Conservation (phyloP, 2,113 vertebrate genomes). For the Chiloscyllium plagiosum region DNA sequence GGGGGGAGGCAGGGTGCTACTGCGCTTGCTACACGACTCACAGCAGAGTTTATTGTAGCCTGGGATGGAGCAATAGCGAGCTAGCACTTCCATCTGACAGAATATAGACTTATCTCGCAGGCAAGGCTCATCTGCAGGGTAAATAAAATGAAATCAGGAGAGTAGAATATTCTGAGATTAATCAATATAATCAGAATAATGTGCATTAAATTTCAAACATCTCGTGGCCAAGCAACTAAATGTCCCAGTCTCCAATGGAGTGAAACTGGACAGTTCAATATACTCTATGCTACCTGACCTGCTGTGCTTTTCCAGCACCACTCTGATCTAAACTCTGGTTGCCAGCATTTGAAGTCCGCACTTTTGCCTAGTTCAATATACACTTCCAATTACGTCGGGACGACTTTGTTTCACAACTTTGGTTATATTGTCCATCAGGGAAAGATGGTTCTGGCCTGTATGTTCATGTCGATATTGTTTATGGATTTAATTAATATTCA, state of each 20-base stretch:
- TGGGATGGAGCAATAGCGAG: constrained; percentile 90
- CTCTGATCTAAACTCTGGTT: too few relatives aligned
- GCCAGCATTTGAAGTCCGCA: too few relatives aligned
- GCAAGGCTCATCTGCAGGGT: constrained; percentile 78
- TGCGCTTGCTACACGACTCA: constrained; percentile 74
- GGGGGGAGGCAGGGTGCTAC: constrained; percentile 50
- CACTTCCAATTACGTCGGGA: not conserved
- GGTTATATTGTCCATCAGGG: not conserved
- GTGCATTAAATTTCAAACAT: not conserved
- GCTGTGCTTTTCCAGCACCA: too few relatives aligned
- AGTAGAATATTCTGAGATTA: not conserved
- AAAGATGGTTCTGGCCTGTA: not conserved
- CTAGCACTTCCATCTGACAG: constrained; percentile 94
- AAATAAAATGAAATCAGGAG: constrained; percentile 39
- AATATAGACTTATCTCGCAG: constrained; percentile 92
- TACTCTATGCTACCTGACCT: not conserved
- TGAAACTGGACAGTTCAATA: not conserved
- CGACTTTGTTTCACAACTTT: not conserved
- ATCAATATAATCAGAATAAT: not conserved
- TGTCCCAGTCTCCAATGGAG: not conserved
- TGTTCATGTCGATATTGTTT: not conserved
- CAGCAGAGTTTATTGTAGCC: constrained; percentile 90
- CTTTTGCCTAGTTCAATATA: not conserved
- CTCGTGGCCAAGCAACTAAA: not conserved
- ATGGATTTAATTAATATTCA: not conserved